Percentiles rank a stretch among this genome's conserved stretches.
Evolutionary conservation across 2,113 vertebrate species (phyloP).

Genomic region (Peromyscus maniculatus): DNA sequence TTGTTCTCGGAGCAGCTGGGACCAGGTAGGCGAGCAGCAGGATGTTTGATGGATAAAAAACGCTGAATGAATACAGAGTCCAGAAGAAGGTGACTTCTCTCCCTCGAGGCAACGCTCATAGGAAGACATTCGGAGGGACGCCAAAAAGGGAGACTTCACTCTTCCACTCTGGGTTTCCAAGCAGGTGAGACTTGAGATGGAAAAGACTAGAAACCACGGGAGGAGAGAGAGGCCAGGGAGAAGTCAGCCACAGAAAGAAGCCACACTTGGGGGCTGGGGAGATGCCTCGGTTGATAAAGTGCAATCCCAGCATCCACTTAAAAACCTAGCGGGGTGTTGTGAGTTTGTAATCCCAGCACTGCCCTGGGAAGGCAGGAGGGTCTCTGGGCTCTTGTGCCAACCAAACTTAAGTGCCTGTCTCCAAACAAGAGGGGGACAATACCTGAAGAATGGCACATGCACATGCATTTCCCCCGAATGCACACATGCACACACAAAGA

Average conservation of each 20-base stretch:
- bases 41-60: background rate
- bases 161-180: background rate
- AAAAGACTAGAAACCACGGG: background rate
- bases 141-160: background rate
- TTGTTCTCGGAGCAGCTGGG: background rate
- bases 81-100: background rate
- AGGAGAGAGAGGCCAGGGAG: background rate
- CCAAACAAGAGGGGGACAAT: background rate
- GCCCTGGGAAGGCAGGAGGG: background rate
- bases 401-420: background rate
- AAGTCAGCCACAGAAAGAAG: background rate
- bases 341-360: background rate
- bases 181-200: background rate
- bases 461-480: background rate
- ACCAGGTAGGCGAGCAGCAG: conserved; percentile 14
- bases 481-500: background rate
- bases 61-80: background rate
- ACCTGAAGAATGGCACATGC: no score
- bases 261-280: background rate
- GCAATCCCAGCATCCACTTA: background rate
- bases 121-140: background rate
- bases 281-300: background rate
- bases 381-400: background rate
- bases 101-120: background rate
- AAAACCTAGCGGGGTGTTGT: background rate